Conservation (phyloP, 2,888 invertebrate species). For the Drosophila nr. perissopoda region DNA sequence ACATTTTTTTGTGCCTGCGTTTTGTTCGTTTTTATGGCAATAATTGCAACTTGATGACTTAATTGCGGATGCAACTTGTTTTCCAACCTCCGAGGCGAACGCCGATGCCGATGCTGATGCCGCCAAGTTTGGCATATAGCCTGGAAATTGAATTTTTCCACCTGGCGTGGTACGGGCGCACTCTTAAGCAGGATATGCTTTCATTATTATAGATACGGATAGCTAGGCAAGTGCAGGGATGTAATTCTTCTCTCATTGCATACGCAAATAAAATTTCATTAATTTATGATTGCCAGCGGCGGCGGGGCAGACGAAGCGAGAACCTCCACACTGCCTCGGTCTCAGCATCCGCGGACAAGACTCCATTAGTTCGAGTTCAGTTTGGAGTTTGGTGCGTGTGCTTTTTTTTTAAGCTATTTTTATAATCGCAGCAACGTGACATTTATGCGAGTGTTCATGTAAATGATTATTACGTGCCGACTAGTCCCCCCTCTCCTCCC, state of each 20-base stretch:
- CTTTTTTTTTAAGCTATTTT: conserved; percentile 63
- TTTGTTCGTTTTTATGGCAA: conserved; percentile 82
- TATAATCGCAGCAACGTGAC: conserved; percentile 80
- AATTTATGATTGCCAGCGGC: conserved; percentile 78
- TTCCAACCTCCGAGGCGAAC: conserved; percentile 67
- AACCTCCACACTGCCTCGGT: conserved; percentile 10
- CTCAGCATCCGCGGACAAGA: conserved; percentile 29
- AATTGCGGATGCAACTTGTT: conserved; percentile 81
- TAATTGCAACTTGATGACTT: conserved; percentile 81
- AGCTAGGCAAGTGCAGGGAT: conserved; percentile 21
- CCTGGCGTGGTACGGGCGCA: conserved; percentile 59
- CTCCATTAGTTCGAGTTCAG: conserved; percentile 67
- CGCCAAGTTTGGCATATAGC: conserved; percentile 40
- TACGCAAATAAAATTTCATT: conserved; percentile 81
- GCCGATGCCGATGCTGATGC: conserved; percentile 7
- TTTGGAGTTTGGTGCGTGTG: conserved; percentile 36
- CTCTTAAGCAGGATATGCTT: conserved; percentile 80
- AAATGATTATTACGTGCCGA: conserved; percentile 81
- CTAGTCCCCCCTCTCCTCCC: conserved; percentile 24
- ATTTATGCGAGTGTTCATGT: conserved; percentile 82
- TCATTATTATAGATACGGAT: conserved; percentile 77
- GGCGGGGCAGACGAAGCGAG: conserved; percentile 23
- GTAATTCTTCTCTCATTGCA: conserved; percentile 72
- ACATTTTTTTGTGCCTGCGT: conserved; percentile 76
- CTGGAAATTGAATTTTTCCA: conserved; percentile 81